These are phyloP conservation scores for Heliconius hewitsoni DNA, from an alignment of 1,140 invertebrate species.

Conservation along the genomic window DNA sequence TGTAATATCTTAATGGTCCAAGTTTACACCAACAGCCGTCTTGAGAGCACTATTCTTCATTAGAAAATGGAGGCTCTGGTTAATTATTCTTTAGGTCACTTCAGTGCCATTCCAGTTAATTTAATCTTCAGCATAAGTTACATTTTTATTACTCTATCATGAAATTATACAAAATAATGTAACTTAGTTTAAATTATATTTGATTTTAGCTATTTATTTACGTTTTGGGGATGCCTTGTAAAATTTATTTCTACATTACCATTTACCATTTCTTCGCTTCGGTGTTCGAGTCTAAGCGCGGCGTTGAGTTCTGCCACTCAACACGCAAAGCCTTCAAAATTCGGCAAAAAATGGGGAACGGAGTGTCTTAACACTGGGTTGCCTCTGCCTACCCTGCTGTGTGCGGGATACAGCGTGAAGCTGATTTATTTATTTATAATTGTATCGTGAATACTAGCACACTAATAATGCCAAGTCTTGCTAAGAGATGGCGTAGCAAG, in stretches of 20 bases:
- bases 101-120: constrained; percentile 71
- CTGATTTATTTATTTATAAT: neutral
- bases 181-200: neutral
- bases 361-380: too few species aligned
- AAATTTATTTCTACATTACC: neutral
- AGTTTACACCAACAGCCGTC: constrained; percentile 68
- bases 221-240: neutral
- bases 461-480: neutral
- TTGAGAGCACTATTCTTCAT: constrained; percentile 74
- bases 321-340: too few species aligned
- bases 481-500: neutral
- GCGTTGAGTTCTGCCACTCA: too few species aligned
- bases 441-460: too few species aligned
- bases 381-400: too few species aligned
- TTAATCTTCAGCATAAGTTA: constrained; percentile 51
- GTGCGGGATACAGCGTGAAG: too few species aligned
- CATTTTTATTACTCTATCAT: constrained; percentile 9
- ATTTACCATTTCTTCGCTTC: too few species aligned
- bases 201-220: neutral
- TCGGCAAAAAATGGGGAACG: too few species aligned
- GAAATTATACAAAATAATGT: constrained; percentile 42
- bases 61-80: constrained; percentile 60
- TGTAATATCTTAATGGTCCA: constrained; percentile 74
- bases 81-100: constrained; percentile 76
- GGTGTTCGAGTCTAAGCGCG: too few species aligned